These are phyloP conservation scores for Sebastes trivittatus DNA, from an alignment of 2,797 vertebrate species.

Conservation along the genomic window DNA sequence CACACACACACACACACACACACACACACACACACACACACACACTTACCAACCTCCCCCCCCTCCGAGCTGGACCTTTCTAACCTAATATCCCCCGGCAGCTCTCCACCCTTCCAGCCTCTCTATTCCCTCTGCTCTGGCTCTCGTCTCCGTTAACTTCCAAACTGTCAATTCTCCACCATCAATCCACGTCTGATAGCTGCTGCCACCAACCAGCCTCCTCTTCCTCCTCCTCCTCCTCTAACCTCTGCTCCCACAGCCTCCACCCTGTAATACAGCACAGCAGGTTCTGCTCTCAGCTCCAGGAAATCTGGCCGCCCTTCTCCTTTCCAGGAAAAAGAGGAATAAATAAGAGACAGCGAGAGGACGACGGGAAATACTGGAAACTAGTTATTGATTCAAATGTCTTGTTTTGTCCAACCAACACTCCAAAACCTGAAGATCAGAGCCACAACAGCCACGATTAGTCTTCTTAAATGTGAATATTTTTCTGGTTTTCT, in stretches of 20 bases:
- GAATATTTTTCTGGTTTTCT: no score
- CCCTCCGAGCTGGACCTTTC: constrained; percentile 36
- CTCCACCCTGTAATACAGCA: constrained; percentile 26
- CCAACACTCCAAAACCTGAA: neutral
- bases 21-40: neutral
- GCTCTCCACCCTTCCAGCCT: constrained; percentile 49
- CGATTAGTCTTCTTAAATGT: no score
- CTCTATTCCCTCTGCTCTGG: constrained; percentile 40
- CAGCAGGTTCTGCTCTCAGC: constrained; percentile 29
- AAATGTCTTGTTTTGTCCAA: neutral
- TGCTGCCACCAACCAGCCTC: neutral
- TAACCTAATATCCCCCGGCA: constrained; percentile 55
- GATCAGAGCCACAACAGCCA: no score
- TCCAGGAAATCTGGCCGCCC: constrained; percentile 33
- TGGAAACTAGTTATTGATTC: no score
- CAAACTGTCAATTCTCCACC: constrained; percentile 55
- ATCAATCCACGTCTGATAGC: constrained; percentile 31
- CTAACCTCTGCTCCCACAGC: constrained; percentile 16
- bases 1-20: neutral
- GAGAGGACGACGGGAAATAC: constrained; percentile 7
- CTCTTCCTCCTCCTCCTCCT: no score
- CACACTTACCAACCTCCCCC: neutral
- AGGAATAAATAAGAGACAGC: constrained; percentile 1
- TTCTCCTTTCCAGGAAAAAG: constrained; percentile 44
- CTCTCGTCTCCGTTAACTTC: constrained; percentile 48